Evolutionary conservation across 2,113 vertebrate genomes (phyloP).

Genomic region (Macrotus californicus): DNA sequence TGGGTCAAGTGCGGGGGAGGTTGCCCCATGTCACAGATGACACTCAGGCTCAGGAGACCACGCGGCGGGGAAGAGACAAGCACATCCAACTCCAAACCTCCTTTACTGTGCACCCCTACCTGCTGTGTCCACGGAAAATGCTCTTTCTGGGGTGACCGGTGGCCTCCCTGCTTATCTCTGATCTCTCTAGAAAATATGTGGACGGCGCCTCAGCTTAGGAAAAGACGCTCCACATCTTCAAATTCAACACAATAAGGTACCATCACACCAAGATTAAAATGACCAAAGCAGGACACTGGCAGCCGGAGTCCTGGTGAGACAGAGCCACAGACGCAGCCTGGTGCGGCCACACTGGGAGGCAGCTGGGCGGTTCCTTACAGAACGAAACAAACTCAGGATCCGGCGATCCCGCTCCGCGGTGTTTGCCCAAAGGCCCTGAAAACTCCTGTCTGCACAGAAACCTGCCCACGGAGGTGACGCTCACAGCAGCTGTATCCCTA

Average conservation of each 20-base stretch:
- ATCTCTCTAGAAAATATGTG: neutral
- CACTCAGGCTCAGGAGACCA: neutral
- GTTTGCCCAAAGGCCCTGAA: neutral
- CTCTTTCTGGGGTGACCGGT: neutral
- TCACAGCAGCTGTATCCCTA: neutral
- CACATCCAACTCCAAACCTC: neutral
- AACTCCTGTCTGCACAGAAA: neutral
- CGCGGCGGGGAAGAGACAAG: neutral
- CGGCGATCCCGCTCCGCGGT: too few species aligned
- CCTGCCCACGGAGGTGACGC: neutral
- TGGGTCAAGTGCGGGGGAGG: neutral
- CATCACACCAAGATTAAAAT: neutral
- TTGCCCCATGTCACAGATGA: neutral
- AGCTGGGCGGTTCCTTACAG: too few species aligned
- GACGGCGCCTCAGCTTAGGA: neutral
- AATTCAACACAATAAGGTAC: neutral
- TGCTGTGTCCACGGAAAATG: neutral
- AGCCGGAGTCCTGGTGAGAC: too few species aligned
- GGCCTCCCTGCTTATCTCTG: neutral
- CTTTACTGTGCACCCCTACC: rapidly evolving
- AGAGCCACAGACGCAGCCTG: too few species aligned
- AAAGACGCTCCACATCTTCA: neutral
- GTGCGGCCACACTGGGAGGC: too few species aligned
- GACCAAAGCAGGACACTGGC: rapidly evolving
- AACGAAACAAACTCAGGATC: too few species aligned